Conservation (phyloP, 30 jellyfish, hydroid and myxozoan species). For the Rhopilema esculentum region DNA sequence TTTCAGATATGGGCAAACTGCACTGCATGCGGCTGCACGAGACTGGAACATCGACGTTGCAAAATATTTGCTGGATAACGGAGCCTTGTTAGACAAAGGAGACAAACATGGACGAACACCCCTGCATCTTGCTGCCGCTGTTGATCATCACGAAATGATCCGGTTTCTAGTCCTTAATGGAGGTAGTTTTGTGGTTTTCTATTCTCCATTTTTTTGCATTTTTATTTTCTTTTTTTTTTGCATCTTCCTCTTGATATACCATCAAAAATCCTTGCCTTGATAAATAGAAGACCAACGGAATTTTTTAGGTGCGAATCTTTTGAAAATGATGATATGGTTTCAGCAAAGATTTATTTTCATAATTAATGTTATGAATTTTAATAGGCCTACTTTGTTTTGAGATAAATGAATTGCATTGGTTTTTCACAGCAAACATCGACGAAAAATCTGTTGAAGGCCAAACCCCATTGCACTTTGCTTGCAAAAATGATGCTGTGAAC, state of each 20-base stretch:
- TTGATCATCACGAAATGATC: constrained; percentile 75
- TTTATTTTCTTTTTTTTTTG: background rate
- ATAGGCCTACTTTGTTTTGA: too few species aligned
- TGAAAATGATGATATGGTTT: too few species aligned
- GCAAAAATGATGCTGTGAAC: constrained; percentile 62
- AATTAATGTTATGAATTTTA: too few species aligned
- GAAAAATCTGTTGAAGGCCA: constrained; percentile 68
- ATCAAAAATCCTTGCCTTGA: too few species aligned
- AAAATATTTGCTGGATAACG: constrained; percentile 51
- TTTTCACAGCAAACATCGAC: constrained; percentile 78
- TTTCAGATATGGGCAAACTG: constrained; percentile 81
- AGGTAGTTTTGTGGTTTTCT: constrained; percentile 49
- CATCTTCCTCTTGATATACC: too few species aligned
- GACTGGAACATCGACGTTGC: constrained; percentile 92
- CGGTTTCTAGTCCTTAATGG: constrained; percentile 75
- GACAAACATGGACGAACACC: constrained; percentile 88
- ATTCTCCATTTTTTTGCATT: background rate
- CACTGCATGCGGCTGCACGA: constrained; percentile 76
- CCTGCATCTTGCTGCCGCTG: constrained; percentile 81
- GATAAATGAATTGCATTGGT: too few species aligned
- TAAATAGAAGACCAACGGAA: too few species aligned
- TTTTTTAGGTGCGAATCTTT: too few species aligned
- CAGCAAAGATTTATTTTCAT: too few species aligned
- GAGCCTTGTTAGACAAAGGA: constrained; percentile 66
- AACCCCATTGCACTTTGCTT: constrained; percentile 81